These are phyloP conservation scores for Xenopus laevis DNA, from an alignment of 2,113 vertebrate species.

Conservation along the genomic window DNA sequence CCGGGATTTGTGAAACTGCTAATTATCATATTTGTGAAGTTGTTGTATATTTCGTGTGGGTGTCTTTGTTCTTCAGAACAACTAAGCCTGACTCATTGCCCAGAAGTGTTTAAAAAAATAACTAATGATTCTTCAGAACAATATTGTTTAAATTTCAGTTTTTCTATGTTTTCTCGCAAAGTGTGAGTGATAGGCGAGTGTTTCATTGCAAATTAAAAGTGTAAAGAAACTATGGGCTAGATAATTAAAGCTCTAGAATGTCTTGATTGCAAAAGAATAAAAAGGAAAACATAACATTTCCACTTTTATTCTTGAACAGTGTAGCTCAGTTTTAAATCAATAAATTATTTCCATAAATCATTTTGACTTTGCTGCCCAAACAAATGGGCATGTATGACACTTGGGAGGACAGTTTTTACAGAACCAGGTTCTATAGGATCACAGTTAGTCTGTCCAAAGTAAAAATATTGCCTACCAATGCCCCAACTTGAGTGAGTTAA, in stretches of 20 bases:
- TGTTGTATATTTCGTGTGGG: conserved; percentile 39
- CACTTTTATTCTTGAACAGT: too few species aligned
- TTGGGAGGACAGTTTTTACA: too few species aligned
- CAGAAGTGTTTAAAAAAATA: conserved; percentile 37
- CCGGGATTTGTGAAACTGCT: conserved; percentile 38
- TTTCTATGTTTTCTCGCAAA: not conserved
- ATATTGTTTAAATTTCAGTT: conserved; percentile 17
- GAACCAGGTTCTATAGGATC: too few species aligned
- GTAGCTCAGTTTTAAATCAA: too few species aligned
- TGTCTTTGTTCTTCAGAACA: conserved; percentile 33
- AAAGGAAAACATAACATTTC: not conserved
- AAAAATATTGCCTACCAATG: too few species aligned
- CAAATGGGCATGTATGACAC: too few species aligned
- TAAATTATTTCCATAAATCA: too few species aligned
- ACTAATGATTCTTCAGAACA: conserved; percentile 14
- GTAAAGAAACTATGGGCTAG: not conserved
- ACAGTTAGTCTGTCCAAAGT: too few species aligned
- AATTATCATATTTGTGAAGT: conserved; percentile 45
- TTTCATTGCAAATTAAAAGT: conserved; percentile 1
- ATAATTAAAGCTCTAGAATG: not conserved
- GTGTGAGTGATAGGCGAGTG: not conserved
- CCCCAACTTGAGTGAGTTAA: too few species aligned
- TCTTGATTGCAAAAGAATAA: not conserved
- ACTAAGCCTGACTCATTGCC: conserved; percentile 33
- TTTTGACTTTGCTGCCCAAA: too few species aligned